Percentiles rank a stretch among this genome's conserved stretches.
phyloP scores from a whole-genome alignment of 2,888 invertebrate genomes.

The Philhelius pedissequus region DNA sequence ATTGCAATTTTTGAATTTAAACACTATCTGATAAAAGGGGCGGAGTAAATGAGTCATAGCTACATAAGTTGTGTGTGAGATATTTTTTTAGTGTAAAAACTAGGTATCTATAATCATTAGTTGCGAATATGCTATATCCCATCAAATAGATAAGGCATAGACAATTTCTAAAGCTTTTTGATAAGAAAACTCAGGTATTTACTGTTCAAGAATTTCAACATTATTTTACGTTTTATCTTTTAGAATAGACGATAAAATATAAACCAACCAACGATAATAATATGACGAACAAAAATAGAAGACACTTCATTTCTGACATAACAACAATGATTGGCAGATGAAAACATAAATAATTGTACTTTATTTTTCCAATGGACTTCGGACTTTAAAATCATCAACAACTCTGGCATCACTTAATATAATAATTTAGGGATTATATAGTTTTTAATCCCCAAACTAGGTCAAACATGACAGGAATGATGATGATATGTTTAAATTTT shows the following conservation, averaged over 20 bases:
- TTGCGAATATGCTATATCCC: constrained; percentile 4
- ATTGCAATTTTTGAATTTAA: background rate
- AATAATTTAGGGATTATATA: constrained; percentile 10
- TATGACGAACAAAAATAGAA: background rate
- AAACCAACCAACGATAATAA: background rate
- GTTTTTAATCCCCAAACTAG: constrained; percentile 26
- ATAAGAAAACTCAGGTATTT: constrained; percentile 17
- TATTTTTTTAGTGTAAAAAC: too few species aligned
- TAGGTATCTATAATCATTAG: background rate
- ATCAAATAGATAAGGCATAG: constrained; percentile 33
- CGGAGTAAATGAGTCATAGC: too few species aligned
- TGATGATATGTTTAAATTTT: constrained; percentile 17
- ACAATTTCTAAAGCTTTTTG: constrained; percentile 5
- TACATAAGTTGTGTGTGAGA: too few species aligned
- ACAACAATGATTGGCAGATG: background rate
- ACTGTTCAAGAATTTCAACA: background rate
- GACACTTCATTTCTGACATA: background rate
- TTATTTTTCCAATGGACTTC: background rate
- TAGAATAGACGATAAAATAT: too few species aligned
- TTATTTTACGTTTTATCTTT: constrained; percentile 20
- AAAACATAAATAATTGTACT: background rate
- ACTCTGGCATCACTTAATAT: background rate
- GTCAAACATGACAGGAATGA: constrained; percentile 48
- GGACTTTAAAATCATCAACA: background rate
- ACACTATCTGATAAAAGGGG: too few species aligned